phyloP scores from a whole-genome alignment of 2,797 vertebrate genomes.

The Poecilia velifera region DNA sequence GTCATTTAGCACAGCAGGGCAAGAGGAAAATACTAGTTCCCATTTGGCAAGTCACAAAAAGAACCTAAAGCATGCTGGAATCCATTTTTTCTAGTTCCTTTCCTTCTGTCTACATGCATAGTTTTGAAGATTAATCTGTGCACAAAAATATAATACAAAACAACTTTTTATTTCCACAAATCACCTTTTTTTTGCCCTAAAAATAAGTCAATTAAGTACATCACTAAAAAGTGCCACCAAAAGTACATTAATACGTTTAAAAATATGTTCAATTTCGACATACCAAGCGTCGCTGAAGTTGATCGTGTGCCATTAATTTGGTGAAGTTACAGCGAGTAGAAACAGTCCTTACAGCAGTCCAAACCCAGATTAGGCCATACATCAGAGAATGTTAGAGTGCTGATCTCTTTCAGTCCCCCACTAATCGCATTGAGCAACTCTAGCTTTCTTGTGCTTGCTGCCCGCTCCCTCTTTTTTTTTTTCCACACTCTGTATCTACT shows the following conservation, averaged over 20 bases:
- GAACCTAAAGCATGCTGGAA: slow-evolving; percentile 11
- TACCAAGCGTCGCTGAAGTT: neutral
- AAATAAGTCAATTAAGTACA: neutral
- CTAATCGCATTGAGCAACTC: slow-evolving; percentile 74
- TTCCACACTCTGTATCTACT: slow-evolving; percentile 63
- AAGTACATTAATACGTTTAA: neutral
- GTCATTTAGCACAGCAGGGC: slow-evolving; percentile 68
- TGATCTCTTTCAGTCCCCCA: slow-evolving; percentile 67
- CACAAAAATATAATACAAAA: neutral
- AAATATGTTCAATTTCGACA: neutral
- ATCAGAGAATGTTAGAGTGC: slow-evolving; percentile 69
- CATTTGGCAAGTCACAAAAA: slow-evolving; percentile 67
- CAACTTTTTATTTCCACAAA: neutral
- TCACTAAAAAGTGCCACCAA: neutral
- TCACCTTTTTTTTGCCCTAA: neutral
- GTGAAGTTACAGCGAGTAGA: slow-evolving; percentile 55
- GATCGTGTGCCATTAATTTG: slow-evolving; percentile 65
- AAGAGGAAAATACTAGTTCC: slow-evolving; percentile 58
- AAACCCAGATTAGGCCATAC: slow-evolving; percentile 70
- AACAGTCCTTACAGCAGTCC: slow-evolving; percentile 40
- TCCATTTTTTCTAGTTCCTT: slow-evolving; percentile 13
- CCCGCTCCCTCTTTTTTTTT: slow-evolving; percentile 43
- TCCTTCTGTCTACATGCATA: slow-evolving; percentile 4
- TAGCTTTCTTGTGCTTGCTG: slow-evolving; percentile 49
- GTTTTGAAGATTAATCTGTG: neutral